Conservation (phyloP, 2,888 invertebrate species). For the Heliconius charithonia region DNA sequence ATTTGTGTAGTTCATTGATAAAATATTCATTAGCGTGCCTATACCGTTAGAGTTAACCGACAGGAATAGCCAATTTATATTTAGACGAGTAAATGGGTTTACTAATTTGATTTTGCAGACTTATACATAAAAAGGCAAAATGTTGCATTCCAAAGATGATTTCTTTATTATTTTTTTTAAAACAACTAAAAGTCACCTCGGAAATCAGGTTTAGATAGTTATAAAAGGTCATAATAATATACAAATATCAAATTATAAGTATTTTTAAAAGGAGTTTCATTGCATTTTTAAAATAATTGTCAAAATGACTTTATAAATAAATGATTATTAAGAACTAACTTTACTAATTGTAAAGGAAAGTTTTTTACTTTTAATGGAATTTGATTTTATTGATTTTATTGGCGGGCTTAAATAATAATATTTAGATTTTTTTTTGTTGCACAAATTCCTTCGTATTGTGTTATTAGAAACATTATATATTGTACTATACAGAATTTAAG, state of each 20-base stretch:
- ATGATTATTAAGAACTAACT: too few relatives aligned
- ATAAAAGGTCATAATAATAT: neutral
- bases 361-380: too few relatives aligned
- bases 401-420: too few relatives aligned
- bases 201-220: conserved; percentile 1
- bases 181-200: neutral
- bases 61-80: neutral
- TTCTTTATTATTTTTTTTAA: neutral
- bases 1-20: neutral
- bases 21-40: neutral
- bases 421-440: too few relatives aligned
- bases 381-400: too few relatives aligned
- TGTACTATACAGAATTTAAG: too few relatives aligned
- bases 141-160: neutral
- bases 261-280: too few relatives aligned
- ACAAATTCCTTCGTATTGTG: too few relatives aligned
- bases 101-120: neutral
- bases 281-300: too few relatives aligned
- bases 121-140: neutral
- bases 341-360: too few relatives aligned
- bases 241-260: neutral
- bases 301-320: too few relatives aligned
- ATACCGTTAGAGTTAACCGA: neutral
- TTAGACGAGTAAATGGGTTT: neutral
- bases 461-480: too few relatives aligned